phyloP scores from a whole-genome alignment of 2,888 invertebrate species.

The Dryobota labecula region DNA sequence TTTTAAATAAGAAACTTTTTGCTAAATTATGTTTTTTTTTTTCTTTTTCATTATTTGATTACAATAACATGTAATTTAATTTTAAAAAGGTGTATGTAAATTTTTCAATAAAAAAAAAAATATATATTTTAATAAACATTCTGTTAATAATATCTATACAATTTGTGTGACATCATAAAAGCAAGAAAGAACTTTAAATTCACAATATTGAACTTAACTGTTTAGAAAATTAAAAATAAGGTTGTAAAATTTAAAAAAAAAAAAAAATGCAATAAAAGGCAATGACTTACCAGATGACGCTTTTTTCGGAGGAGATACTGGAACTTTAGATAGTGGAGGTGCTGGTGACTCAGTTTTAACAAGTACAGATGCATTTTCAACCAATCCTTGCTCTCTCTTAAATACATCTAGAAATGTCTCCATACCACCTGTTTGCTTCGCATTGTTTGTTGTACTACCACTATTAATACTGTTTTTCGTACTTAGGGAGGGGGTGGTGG shows the following conservation, averaged over 20 bases:
- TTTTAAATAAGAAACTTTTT: background rate
- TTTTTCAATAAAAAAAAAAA: background rate
- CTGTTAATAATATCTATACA: background rate
- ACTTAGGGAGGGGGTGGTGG: conserved; percentile 68
- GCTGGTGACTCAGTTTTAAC: conserved; percentile 77
- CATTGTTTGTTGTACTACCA: conserved; percentile 75
- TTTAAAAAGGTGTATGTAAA: background rate
- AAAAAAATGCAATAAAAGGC: background rate
- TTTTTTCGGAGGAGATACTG: conserved; percentile 79
- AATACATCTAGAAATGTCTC: conserved; percentile 89
- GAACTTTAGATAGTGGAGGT: conserved; percentile 68
- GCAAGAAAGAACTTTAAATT: conserved; percentile 8
- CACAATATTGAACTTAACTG: background rate
- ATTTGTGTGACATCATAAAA: background rate
- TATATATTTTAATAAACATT: background rate
- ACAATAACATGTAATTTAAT: background rate
- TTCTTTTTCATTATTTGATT: background rate
- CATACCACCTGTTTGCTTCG: conserved; percentile 68
- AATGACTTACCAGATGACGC: conserved; percentile 73
- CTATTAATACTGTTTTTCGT: conserved; percentile 85
- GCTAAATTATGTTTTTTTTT: background rate
- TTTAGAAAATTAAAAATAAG: too few relatives aligned
- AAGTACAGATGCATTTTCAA: conserved; percentile 69
- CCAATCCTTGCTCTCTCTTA: conserved; percentile 85
- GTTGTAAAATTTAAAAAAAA: background rate